These are phyloP conservation scores for Saccopteryx leptura DNA, from an alignment of 2,113 vertebrate species.

Conservation along the genomic window DNA sequence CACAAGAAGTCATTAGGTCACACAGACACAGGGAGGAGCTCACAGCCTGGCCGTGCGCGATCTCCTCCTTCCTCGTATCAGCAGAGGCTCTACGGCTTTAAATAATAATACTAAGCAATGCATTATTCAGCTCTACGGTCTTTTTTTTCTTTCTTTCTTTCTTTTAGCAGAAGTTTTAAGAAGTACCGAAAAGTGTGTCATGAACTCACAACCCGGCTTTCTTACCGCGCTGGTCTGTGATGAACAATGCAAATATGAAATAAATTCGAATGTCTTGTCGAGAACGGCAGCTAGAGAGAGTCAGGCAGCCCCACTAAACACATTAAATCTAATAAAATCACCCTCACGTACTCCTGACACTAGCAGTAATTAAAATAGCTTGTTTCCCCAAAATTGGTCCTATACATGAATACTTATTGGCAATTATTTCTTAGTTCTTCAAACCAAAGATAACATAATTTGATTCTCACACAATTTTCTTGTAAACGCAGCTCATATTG, in stretches of 20 bases:
- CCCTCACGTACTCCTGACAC: constrained; percentile 89
- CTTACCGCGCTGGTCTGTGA: constrained; percentile 69
- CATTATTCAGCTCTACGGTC: constrained; percentile 30
- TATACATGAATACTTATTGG: constrained; percentile 92
- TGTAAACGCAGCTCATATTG: constrained; percentile 89
- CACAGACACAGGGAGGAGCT: neutral
- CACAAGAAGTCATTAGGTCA: neutral
- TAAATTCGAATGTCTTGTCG: constrained; percentile 85
- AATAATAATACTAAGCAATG: constrained; percentile 39
- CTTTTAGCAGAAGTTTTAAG: constrained; percentile 48
- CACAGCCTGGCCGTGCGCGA: neutral
- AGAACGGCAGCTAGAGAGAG: constrained; percentile 85
- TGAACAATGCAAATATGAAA: constrained; percentile 81
- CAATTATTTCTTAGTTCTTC: constrained; percentile 93
- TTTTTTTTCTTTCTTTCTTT: neutral
- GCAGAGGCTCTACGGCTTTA: neutral
- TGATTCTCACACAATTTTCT: constrained; percentile 91
- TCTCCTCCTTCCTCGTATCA: neutral
- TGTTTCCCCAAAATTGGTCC: constrained; percentile 89
- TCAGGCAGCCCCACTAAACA: constrained; percentile 88
- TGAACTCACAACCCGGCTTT: constrained; percentile 76
- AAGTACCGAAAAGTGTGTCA: constrained; percentile 66
- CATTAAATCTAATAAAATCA: constrained; percentile 90
- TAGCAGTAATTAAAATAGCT: constrained; percentile 92
- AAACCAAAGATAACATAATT: constrained; percentile 92